Conservation (phyloP, 2,113 vertebrate species). For the Nycticebus coucang region DNA sequence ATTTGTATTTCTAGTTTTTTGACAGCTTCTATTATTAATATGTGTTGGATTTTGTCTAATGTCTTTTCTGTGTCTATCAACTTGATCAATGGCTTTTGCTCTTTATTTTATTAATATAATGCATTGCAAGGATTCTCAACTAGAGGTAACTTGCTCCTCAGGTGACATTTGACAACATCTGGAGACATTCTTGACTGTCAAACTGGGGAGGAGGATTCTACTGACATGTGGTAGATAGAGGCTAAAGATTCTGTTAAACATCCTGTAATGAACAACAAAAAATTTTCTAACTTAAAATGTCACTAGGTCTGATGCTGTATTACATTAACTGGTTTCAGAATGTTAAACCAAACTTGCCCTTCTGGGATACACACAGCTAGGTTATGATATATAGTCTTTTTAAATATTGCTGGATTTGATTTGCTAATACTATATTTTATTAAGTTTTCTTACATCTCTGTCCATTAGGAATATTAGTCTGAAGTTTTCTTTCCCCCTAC, state of each 20-base stretch:
- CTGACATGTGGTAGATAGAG: background rate
- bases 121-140: background rate
- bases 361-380: background rate
- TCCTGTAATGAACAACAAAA: background rate
- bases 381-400: background rate
- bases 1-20: background rate
- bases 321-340: background rate
- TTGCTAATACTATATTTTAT: background rate
- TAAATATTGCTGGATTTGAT: background rate
- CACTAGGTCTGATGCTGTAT: background rate
- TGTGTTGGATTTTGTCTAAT: background rate
- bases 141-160: background rate
- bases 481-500: background rate
- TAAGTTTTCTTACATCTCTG: background rate
- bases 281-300: background rate
- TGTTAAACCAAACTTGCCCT: constrained; percentile 21
- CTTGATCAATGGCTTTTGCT: background rate
- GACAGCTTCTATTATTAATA: background rate
- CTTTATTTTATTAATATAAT: background rate
- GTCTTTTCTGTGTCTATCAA: background rate
- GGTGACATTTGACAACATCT: background rate
- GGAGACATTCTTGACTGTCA: background rate
- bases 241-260: background rate
- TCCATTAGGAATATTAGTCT: background rate
- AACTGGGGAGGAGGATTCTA: background rate